These are phyloP conservation scores for Antigone vipio DNA, from an alignment of 2,113 vertebrate genomes.

Conservation along the genomic window DNA sequence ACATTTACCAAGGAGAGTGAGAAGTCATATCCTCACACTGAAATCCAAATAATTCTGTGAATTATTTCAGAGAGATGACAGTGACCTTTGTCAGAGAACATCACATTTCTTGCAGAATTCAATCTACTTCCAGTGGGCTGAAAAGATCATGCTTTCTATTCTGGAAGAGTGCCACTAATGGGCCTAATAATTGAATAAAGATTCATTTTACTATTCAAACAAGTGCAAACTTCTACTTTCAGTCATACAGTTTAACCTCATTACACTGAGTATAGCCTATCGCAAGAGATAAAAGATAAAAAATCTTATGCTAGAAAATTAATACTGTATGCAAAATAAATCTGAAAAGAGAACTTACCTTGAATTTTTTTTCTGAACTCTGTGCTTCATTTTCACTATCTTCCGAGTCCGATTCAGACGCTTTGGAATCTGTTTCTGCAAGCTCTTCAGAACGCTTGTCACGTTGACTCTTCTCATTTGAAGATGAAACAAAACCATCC, in stretches of 20 bases:
- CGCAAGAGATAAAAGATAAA: background rate
- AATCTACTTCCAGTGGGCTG: background rate
- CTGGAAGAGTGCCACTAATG: background rate
- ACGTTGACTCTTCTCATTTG: background rate
- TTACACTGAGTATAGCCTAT: background rate
- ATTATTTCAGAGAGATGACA: background rate
- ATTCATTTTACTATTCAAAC: background rate
- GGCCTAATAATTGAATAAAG: background rate
- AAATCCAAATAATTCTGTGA: background rate
- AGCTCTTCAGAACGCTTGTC: background rate
- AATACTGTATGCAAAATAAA: background rate
- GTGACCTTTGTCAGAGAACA: background rate
- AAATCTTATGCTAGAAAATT: background rate
- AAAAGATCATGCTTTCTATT: background rate
- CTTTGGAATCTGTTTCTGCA: constrained; percentile 6
- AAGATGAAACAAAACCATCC: constrained; percentile 71
- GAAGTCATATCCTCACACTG: background rate
- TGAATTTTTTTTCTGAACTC: constrained; percentile 74
- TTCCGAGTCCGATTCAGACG: constrained; percentile 59
- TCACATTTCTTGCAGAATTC: background rate
- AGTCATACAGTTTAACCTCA: background rate
- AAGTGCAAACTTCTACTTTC: background rate
- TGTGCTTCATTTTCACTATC: constrained; percentile 13
- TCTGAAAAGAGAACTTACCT: constrained; percentile 69
- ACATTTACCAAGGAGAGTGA: background rate